These are phyloP conservation scores for Hoplodrina ambigua DNA, from an alignment of 2,888 invertebrate genomes.

Conservation along the genomic window DNA sequence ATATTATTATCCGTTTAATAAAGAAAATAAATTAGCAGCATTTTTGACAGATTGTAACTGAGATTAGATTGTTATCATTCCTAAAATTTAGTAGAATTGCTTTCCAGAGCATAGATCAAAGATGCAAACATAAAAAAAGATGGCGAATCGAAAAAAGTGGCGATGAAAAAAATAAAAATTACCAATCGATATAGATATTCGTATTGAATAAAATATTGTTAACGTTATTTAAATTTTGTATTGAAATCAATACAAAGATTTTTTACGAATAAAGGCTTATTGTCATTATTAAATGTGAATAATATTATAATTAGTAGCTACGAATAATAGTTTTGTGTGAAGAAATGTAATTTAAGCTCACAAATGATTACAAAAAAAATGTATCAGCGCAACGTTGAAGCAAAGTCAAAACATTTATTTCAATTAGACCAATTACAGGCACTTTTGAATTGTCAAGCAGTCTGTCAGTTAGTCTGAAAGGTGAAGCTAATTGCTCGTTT, in stretches of 20 bases:
- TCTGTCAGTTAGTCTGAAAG: no score
- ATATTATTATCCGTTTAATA: no score
- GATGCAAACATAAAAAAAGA: not conserved
- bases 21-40: no score
- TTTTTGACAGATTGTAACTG: no score
- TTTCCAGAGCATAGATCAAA: no score
- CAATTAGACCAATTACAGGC: no score
- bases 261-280: not conserved
- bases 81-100: no score
- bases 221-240: conserved; percentile 4
- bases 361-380: not conserved
- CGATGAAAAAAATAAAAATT: conserved; percentile 15
- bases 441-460: no score
- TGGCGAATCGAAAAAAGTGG: not conserved
- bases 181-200: not conserved
- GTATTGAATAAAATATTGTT: conserved; percentile 22
- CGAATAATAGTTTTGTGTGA: not conserved
- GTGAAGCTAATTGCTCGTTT: no score
- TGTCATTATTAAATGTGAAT: conserved; percentile 14
- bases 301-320: not conserved
- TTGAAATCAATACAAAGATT: not conserved
- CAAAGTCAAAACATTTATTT: no score
- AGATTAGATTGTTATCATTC: no score
- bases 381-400: no score
- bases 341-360: not conserved